Percentiles rank a stretch among this genome's conserved stretches.
Conservation (phyloP, 2,797 vertebrate species). For the Squalus acanthias region DNA sequence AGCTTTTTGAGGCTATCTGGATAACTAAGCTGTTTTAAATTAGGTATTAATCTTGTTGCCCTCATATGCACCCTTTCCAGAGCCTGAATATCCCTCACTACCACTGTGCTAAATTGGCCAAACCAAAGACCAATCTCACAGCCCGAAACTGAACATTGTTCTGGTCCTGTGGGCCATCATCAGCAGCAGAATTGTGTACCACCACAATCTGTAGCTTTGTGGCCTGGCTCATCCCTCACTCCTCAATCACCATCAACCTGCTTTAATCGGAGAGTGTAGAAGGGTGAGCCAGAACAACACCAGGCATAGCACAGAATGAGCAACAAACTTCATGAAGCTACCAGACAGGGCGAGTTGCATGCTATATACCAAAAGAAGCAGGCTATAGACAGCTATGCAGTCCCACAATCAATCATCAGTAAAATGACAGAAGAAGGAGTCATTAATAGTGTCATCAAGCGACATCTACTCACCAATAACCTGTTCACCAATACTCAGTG, state of each 20-base stretch:
- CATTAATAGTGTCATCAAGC: no score
- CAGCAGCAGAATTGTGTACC: not conserved
- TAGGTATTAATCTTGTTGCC: not conserved
- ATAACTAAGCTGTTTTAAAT: not conserved
- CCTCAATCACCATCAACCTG: not conserved
- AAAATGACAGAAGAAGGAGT: no score
- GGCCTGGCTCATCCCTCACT: not conserved
- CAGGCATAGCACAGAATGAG: no score
- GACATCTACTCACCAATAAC: no score
- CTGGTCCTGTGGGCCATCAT: not conserved
- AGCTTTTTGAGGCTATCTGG: not conserved
- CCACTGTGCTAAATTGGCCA: not conserved
- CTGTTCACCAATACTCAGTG: no score
- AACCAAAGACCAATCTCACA: not conserved
- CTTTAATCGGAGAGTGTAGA: not conserved
- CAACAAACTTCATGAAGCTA: no score
- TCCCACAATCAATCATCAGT: no score
- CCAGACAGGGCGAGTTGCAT: no score
- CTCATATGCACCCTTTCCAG: not conserved
- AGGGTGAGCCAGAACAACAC: no score
- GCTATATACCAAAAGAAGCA: no score
- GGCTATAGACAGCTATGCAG: no score
- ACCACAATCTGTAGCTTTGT: not conserved
- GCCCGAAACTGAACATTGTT: not conserved
- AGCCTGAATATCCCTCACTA: not conserved